phyloP scores from a whole-genome alignment of 2,113 vertebrate genomes.

The Corythornis vintsioides region DNA sequence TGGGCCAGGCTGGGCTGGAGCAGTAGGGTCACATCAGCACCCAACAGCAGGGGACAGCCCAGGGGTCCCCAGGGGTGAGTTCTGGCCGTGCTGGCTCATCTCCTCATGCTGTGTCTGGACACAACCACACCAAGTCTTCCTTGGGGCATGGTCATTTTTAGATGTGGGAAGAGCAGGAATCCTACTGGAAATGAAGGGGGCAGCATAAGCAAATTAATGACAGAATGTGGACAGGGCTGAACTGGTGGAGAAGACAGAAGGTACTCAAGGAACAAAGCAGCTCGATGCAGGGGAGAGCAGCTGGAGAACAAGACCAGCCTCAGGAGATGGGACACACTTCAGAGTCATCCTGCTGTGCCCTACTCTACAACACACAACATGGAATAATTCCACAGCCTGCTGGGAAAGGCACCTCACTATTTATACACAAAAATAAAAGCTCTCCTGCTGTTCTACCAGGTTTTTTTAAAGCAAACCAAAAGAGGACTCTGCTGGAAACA shows the following conservation, averaged over 20 bases:
- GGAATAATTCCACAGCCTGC: background rate
- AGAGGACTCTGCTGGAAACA: background rate
- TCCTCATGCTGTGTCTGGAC: background rate
- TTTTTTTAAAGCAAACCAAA: background rate
- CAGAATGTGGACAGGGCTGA: background rate
- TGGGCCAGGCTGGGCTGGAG: background rate
- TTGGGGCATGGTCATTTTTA: background rate
- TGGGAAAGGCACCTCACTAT: background rate
- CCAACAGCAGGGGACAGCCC: background rate
- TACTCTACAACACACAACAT: background rate
- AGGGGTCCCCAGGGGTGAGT: background rate
- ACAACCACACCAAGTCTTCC: background rate
- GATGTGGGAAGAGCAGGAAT: background rate
- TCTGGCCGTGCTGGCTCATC: background rate
- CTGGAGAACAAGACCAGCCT: background rate
- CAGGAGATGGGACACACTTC: background rate
- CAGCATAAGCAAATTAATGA: constrained; percentile 60
- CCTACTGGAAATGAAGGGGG: constrained; percentile 4
- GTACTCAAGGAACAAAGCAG: background rate
- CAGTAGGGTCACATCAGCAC: background rate
- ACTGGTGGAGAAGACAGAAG: background rate
- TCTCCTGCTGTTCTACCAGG: background rate
- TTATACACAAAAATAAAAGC: background rate
- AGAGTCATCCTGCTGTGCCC: background rate
- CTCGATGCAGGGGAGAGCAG: background rate